phyloP scores from a whole-genome alignment of 2,797 vertebrate genomes.

The Austrolebias charrua region DNA sequence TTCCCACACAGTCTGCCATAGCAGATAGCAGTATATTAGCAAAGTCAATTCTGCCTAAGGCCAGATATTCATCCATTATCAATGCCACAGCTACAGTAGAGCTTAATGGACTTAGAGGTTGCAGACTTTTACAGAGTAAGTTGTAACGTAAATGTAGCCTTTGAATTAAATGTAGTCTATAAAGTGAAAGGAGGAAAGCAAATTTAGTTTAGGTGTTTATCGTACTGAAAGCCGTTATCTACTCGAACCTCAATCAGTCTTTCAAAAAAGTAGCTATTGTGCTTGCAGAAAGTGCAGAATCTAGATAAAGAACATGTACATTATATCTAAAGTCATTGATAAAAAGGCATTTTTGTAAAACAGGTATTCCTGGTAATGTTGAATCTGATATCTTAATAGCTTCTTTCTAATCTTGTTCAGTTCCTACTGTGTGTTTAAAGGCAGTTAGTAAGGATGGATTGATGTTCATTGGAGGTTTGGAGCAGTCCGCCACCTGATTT shows the following conservation, averaged over 20 bases:
- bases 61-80: conserved; percentile 68
- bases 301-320: background rate
- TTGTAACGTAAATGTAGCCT: conserved; percentile 30
- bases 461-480: conserved; percentile 28
- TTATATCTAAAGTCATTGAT: no score
- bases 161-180: conserved; percentile 26
- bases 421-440: conserved; percentile 54
- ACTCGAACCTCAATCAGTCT: background rate
- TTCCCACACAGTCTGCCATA: conserved; percentile 56
- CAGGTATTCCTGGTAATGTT: conserved; percentile 11
- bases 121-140: conserved; percentile 31
- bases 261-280: background rate
- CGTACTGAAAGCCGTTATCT: background rate
- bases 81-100: conserved; percentile 45
- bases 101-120: conserved; percentile 61
- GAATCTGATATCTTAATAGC: conserved; percentile 45
- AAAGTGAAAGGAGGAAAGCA: conserved; percentile 3
- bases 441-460: conserved; percentile 49
- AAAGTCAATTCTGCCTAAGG: conserved; percentile 59
- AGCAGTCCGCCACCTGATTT: conserved; percentile 61
- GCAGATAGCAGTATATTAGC: conserved; percentile 61
- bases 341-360: conserved; percentile 5
- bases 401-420: conserved; percentile 35
- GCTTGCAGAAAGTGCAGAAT: conserved; percentile 5
- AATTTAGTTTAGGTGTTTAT: background rate